Percentiles rank a stretch among this genome's conserved stretches.
Conservation (phyloP, 1,140 invertebrate species). For the Rhysida immarginata region DNA sequence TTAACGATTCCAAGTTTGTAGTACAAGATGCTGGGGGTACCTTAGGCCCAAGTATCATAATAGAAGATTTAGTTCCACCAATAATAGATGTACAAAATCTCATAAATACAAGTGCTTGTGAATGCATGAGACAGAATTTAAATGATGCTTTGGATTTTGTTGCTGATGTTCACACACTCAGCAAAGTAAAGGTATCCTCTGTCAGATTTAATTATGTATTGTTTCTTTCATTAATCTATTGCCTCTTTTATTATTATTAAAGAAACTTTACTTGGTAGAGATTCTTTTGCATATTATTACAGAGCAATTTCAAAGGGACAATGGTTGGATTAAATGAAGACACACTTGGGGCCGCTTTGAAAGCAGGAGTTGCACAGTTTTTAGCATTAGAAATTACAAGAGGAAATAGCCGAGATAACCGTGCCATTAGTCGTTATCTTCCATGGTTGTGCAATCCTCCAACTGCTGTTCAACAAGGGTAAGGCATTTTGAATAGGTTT, state of each 20-base stretch:
- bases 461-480: conserved; percentile 71
- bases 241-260: too few relatives aligned
- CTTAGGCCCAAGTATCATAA: conserved; percentile 43
- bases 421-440: conserved; percentile 63
- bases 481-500: too few relatives aligned
- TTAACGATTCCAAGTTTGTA: conserved; percentile 35
- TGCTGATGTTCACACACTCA: conserved; percentile 87
- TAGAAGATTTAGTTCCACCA: conserved; percentile 33
- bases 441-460: conserved; percentile 85
- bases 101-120: conserved; percentile 69
- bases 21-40: conserved; percentile 60
- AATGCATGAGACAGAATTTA: conserved; percentile 81
- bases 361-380: conserved; percentile 89
- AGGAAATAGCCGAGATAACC: conserved; percentile 67
- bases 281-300: conserved; percentile 23
- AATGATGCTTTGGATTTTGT: conserved; percentile 91
- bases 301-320: conserved; percentile 65
- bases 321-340: conserved; percentile 78
- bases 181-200: conserved; percentile 96
- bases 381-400: conserved; percentile 81
- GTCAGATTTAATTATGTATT: too few relatives aligned
- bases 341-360: conserved; percentile 83
- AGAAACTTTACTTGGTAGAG: too few relatives aligned
- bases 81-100: conserved; percentile 25
- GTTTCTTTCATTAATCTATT: too few relatives aligned